Evolutionary conservation across 2,888 invertebrate genomes (phyloP).

Genomic region (Venustoraphidia nigricollis): DNA sequence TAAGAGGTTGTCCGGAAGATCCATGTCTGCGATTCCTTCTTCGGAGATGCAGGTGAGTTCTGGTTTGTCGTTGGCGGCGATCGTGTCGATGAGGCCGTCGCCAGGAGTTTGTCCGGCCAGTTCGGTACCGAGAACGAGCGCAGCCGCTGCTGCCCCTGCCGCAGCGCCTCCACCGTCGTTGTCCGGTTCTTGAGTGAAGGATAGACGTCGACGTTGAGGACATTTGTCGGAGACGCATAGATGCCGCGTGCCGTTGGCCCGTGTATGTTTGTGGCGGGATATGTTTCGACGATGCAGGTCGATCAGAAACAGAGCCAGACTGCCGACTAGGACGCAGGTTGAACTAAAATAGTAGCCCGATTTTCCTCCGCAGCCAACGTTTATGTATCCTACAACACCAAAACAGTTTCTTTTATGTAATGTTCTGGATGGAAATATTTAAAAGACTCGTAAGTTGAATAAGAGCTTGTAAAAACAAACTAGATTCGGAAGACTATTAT

Average conservation of each 20-base stretch:
- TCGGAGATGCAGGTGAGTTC: conserved; percentile 75
- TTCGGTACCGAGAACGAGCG: conserved; percentile 40
- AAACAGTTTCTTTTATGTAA: neutral
- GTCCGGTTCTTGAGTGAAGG: conserved; percentile 42
- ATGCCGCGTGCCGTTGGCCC: conserved; percentile 38
- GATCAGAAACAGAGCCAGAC: conserved; percentile 63
- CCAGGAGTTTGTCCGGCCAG: conserved; percentile 22
- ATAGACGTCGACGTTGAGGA: conserved; percentile 37
- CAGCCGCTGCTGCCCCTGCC: conserved; percentile 36
- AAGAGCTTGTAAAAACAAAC: no score
- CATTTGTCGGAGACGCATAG: conserved; percentile 39
- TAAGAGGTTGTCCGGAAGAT: conserved; percentile 62
- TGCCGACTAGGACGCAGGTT: conserved; percentile 60
- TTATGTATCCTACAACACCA: conserved; percentile 53
- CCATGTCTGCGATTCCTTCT: conserved; percentile 71
- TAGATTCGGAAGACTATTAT: no score
- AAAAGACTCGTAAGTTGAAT: neutral
- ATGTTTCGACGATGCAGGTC: conserved; percentile 61
- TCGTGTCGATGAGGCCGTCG: conserved; percentile 33
- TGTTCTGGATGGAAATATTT: no score
- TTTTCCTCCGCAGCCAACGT: conserved; percentile 58
- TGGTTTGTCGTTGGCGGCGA: conserved; percentile 39
- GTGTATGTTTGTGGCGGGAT: conserved; percentile 51
- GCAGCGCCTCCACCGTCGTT: conserved; percentile 32
- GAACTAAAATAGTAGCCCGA: conserved; percentile 76